phyloP scores from a whole-genome alignment of 2,113 vertebrate genomes.

The Brachirus orientalis region DNA sequence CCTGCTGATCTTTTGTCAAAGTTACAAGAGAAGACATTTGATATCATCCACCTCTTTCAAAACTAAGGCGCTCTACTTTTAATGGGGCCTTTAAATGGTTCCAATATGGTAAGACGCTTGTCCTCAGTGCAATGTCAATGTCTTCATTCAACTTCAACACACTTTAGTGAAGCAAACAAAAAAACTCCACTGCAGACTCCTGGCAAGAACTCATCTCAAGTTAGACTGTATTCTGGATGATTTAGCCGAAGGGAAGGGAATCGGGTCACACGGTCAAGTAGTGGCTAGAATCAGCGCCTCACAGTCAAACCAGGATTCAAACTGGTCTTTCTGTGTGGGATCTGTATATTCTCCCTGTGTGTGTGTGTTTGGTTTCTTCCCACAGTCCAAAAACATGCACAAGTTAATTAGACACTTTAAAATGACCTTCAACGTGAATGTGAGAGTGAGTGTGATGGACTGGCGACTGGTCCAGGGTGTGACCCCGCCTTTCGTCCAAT shows the following conservation, averaged over 20 bases:
- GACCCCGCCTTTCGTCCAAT: too few relatives aligned
- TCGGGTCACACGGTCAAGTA: background rate
- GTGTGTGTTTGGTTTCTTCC: too few relatives aligned
- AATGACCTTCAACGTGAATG: too few relatives aligned
- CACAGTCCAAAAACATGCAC: too few relatives aligned
- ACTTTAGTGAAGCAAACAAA: slow-evolving; percentile 6
- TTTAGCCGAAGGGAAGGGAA: slow-evolving; percentile 4
- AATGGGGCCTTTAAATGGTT: slow-evolving; percentile 9
- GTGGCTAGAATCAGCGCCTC: too few relatives aligned
- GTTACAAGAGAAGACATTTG: slow-evolving; percentile 7
- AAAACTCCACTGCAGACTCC: background rate
- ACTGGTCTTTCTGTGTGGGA: too few relatives aligned
- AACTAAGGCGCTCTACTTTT: slow-evolving; percentile 5
- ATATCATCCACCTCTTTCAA: slow-evolving; percentile 10
- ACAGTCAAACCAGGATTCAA: too few relatives aligned
- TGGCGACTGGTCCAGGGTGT: too few relatives aligned
- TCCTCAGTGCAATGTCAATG: slow-evolving; percentile 4
- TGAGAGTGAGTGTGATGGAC: too few relatives aligned
- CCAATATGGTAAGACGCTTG: slow-evolving; percentile 1
- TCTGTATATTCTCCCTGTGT: too few relatives aligned
- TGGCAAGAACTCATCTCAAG: slow-evolving; percentile 1
- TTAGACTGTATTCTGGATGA: slow-evolving; percentile 12
- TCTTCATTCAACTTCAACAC: slow-evolving; percentile 27
- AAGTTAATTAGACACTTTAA: too few relatives aligned
- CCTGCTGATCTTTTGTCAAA: slow-evolving; percentile 50